Conservation (phyloP, 2,888 invertebrate genomes). For the Ferdinandea cuprea region DNA sequence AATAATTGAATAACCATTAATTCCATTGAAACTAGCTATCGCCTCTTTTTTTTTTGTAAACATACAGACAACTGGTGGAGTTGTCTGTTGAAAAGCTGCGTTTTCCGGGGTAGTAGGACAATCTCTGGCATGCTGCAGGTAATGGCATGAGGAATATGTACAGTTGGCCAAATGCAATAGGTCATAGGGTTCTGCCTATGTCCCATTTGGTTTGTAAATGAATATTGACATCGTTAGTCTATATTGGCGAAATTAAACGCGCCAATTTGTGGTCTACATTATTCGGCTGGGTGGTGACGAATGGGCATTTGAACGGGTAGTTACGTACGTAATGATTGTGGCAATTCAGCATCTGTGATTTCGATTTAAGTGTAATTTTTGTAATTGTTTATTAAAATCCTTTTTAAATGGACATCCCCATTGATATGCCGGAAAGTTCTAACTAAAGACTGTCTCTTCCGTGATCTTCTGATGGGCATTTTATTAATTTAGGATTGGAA, state of each 20-base stretch:
- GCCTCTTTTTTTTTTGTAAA: too few species aligned
- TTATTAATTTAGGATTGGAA: too few species aligned
- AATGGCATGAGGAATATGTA: background rate
- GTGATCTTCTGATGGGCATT: too few species aligned
- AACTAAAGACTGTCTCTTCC: too few species aligned
- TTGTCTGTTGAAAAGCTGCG: background rate
- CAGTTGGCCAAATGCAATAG: conserved; percentile 33
- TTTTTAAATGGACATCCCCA: too few species aligned
- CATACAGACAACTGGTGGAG: conserved; percentile 26
- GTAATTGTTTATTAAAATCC: too few species aligned
- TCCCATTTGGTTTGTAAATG: conserved; percentile 19
- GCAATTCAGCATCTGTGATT: too few species aligned
- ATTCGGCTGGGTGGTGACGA: background rate
- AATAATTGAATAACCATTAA: conserved; percentile 67
- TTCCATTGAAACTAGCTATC: conserved; percentile 49
- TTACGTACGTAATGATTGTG: background rate
- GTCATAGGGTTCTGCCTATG: conserved; percentile 39
- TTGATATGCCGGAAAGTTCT: too few species aligned
- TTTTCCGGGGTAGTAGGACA: background rate
- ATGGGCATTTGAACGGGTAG: background rate
- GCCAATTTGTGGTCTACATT: conserved; percentile 27
- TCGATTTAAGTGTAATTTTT: too few species aligned
- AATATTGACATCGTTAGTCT: conserved; percentile 52
- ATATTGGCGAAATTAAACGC: conserved; percentile 36
- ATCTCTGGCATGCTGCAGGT: background rate